Base-by-base conservation (phyloP, 2,888 invertebrate genomes). In the Leucoptera coffeella region DNA sequence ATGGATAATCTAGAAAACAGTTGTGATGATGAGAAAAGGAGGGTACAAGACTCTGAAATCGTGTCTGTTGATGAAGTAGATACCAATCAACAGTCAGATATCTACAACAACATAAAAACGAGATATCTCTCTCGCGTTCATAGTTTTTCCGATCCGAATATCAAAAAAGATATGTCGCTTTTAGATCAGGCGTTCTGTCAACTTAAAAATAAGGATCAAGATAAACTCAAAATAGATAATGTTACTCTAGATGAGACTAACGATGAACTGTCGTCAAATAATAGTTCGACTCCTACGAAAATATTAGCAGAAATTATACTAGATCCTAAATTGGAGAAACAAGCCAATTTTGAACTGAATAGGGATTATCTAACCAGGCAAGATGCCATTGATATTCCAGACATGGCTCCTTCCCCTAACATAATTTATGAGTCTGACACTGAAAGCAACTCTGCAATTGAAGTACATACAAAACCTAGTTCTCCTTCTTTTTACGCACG, bases 61-160 rank as follows among this genome's bases (percentile, higher is more conserved):
- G n/a, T n/a, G n/a, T n/a, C n/a, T n/a, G n/a, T n/a, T n/a, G n/a
- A n/a, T n/a, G n/a, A n/a, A n/a, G n/a, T n/a, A n/a, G n/a, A n/a
- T n/a, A n/a, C n/a, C n/a, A n/a, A n/a, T n/a, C n/a, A n/a, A n/a
- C n/a, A n/a, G n/a, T n/a, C n/a, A n/a, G 61, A 64, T 24, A 42
- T 71, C 27, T 69, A 60, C 39, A 61, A 54, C 41, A 59, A 44
- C 33, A 71, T 71, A 34, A 44, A 60, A 34, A 54, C 57, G 14
- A 50, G 62, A 37, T 72, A 72, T 35, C 37, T 72, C 8, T 56
- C 59, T 22, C 54, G 69, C 38, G 61, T 71, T 2, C 58, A 61
- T 28, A 62, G 53, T 29, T 56, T 60, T 3, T 46, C 56, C 3
- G 65, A 67, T 33, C 44, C 53, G 17, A 45, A 50, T 13, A 29